Base-by-base conservation (phyloP, 2,113 vertebrate species). In the Tragelaphus buxtoni region DNA sequence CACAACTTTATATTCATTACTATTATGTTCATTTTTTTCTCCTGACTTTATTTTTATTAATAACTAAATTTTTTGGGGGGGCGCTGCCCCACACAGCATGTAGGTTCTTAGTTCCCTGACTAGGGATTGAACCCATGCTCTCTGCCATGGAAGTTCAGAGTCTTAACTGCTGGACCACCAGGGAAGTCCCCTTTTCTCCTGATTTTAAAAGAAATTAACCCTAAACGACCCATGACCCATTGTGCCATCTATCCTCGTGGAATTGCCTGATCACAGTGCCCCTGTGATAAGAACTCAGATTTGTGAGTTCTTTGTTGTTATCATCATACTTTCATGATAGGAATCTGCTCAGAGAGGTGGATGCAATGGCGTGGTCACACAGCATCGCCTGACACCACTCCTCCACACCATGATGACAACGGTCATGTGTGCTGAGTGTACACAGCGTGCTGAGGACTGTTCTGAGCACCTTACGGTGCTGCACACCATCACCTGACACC, bases 371-470 rank as follows among this genome's bases (percentile, higher is more conserved):
- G 26, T 2, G 1, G 51, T 17, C 17, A 60, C 69, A 55, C 42
- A 39, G 35, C 51, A 18, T 20, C 12, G 0, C 24, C 1, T 4
- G n/a, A 45, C 5, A 4, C 16, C 1, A 0, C 35, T 28, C 8
- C 63, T 20, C 42, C 17, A 9, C 28, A 3, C n/a, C 14, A 0
- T 0, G 30, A 8, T 0, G 51, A 0, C 0, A 11, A 5, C 9
- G n/a, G 61, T 56, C 2, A 0, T 9, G 1, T 7, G 32, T 28
- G 4, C 47, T 0, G 76, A 30, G 13, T 11, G 35, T 6, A 1
- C 2, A 2, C n/a, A 32, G 3, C 5, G 20, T 22, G 7, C 53
- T 2, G 13, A 42, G 17, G 1, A 3, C 17, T 10, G 14, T 9
- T 10, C 10, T 17, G 9, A 74, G 61, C 20, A 3, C 24, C 3